Evolutionary conservation across 2,113 vertebrate genomes (phyloP), one percentile per base, ranked within the genome.

Genomic region (Dascyllus trimaculatus): DNA sequence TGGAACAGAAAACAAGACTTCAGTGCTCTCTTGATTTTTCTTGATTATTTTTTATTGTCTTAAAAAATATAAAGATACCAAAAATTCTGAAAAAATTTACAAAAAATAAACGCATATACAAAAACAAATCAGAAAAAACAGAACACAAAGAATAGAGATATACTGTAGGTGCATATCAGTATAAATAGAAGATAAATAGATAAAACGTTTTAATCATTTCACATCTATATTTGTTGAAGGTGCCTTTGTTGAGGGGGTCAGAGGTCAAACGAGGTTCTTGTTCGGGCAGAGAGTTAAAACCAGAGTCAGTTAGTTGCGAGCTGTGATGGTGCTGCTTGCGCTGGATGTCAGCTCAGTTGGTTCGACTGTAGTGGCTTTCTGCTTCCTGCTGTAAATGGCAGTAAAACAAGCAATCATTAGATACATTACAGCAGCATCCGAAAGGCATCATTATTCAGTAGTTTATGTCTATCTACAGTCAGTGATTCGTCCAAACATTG

Each of bases 161-260:
- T 11, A 38, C 10, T 52, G 38, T 8, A 57, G 10, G 25, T 49
- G 10, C 29, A 65, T 8, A 45, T 18, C 9, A 60, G 68, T 17
- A 84, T 70, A 80, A 77, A 84, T 68, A 82, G 5, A 56, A 29
- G 1, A 81, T 79, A 84, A 77, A 88, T 80, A 76, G 10, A 58
- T 1, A 65, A 18, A 45, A 19, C 11, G 0, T 8, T 46, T 58
- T 2, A 65, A 32, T 53, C 14, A 14, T 73, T 78, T 51, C 13
- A 77, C 22, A 40, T 65, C 6, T 26, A 59, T 17, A 57, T 48
- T 79, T 4, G 0, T 25, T 58, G 3, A 79, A 74, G 49, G 70
- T 74, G 64, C 53, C 1, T 62, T 60, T 57, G n/a, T 29, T 52
- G 3, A 4, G 35, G 2, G 7, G 54, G 32, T 84, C 71, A 52